Conservation (phyloP, 2,113 vertebrate genomes). For the Neolamprologus brichardi region DNA sequence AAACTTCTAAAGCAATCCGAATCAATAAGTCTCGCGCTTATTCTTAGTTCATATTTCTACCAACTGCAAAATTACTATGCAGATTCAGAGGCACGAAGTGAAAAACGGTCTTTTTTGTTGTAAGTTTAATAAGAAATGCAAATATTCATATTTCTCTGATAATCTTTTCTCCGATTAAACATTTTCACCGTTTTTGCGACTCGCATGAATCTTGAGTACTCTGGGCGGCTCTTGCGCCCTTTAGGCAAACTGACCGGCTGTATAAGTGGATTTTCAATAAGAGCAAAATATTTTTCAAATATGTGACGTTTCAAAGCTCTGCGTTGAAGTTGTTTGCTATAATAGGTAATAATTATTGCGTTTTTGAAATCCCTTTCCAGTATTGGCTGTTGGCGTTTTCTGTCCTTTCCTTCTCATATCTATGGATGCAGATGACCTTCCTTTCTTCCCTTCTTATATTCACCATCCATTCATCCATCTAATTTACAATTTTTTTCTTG, state of each 20-base stretch:
- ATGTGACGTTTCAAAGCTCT: neutral
- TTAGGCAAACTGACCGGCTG: neutral
- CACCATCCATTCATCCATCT: neutral
- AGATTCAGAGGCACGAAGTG: neutral
- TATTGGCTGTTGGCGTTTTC: neutral
- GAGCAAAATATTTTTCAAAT: neutral
- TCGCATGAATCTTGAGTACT: neutral
- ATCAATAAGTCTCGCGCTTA: neutral
- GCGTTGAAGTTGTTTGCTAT: neutral
- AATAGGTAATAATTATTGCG: neutral
- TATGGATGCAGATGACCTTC: neutral
- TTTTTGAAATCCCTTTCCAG: neutral
- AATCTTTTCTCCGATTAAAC: neutral
- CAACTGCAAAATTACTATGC: neutral
- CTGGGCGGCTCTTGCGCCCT: neutral
- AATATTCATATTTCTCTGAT: neutral
- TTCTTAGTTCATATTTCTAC: neutral
- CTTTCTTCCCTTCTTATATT: neutral
- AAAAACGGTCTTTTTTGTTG: neutral
- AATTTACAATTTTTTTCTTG: neutral
- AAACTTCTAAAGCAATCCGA: neutral
- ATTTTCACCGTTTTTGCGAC: neutral
- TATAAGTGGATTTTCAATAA: neutral
- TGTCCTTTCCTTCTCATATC: neutral
- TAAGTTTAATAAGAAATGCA: neutral